These are phyloP conservation scores for Ridgeia piscesae DNA, from an alignment of 1,140 invertebrate genomes.

Conservation along the genomic window DNA sequence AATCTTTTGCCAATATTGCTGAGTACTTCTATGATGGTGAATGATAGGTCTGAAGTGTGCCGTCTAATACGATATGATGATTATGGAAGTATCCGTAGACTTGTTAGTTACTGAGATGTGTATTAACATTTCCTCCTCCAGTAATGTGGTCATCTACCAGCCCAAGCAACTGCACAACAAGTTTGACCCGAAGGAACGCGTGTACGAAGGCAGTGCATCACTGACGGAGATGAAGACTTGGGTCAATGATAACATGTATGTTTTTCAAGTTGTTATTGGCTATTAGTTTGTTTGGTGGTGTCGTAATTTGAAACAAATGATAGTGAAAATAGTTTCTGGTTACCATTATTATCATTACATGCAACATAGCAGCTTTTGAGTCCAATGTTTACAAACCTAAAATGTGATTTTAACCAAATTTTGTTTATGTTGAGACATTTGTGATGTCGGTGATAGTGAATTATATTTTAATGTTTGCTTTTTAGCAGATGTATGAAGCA, in stretches of 20 bases:
- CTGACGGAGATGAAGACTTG: constrained; percentile 72
- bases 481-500: too few relatives aligned
- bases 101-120: neutral
- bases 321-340: too few relatives aligned
- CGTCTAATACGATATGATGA: neutral
- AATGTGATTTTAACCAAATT: too few relatives aligned
- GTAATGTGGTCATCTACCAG: constrained; percentile 85
- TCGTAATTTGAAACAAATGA: constrained; percentile 53
- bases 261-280: constrained; percentile 8
- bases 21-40: neutral
- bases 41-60: constrained; percentile 10
- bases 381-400: too few relatives aligned
- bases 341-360: too few relatives aligned
- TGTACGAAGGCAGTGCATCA: constrained; percentile 71
- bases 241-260: constrained; percentile 83
- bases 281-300: neutral
- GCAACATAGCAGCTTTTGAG: too few relatives aligned
- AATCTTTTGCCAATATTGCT: neutral
- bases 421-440: too few relatives aligned
- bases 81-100: neutral
- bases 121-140: constrained; percentile 58
- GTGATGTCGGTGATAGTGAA: too few relatives aligned
- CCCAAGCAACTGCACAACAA: constrained; percentile 87
- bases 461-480: too few relatives aligned
- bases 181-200: constrained; percentile 80